Base-by-base conservation (phyloP, 1,140 invertebrate genomes). In the Charaxes varanes region DNA sequence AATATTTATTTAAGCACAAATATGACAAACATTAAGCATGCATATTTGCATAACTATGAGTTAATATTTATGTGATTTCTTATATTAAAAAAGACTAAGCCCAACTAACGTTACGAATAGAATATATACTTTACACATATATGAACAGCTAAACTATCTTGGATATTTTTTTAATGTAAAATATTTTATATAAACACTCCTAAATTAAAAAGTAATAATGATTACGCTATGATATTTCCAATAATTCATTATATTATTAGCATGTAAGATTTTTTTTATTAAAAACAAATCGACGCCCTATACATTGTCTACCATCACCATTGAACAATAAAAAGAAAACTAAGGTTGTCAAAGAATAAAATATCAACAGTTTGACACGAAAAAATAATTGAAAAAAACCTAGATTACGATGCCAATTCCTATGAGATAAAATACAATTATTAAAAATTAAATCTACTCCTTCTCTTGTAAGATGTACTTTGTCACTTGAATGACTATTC, bases 1-100 rank as follows among this genome's bases (percentile, higher is more conserved):
- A n/a, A n/a, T 23, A 14, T 72, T 76, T 78, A 76, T 78, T 78
- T 40, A 78, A 81, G 70, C 73, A 78, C 62, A 73, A 72, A 62
- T 66, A 70, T 72, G 68, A 76, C 70, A 78, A 71, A 72, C 53
- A 67, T 70, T 47, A 63, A 62, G 69, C 71, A 78, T 72, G 69
- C 63, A 76, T 55, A 62, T 59, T 43, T 62, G 56, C 55, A 62
- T 68, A 79, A 67, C 59, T 56, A 65, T 53, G 45, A 57, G 50
- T 56, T 61, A 53, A 49, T 18, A 22, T 36, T 31, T n/a, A 50
- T 45, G 35, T 44, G 41, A 51, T 40, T 42, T 49, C 19, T 38
- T 47, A 53, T 53, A 58, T 60, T 56, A 37, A 44, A 47, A 51
- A 58, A 43, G 23, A 42, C 47, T 60, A 58, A 45, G 32, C 53